Percentiles rank a stretch among this genome's conserved stretches.
Conservation (phyloP, 2,888 invertebrate species). For the Chymomyza amoena region DNA sequence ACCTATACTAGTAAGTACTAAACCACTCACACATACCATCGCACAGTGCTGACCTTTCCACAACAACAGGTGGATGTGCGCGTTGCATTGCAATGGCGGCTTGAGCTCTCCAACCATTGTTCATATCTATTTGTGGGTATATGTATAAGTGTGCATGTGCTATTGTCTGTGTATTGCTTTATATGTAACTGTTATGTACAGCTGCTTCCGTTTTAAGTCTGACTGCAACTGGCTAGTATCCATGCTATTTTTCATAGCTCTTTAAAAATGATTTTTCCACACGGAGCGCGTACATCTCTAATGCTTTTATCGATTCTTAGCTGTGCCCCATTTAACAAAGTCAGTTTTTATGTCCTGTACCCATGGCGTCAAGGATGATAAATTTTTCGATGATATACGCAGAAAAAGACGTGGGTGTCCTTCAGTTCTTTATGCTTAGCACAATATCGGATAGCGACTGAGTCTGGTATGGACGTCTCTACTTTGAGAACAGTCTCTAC, state of each 20-base stretch:
- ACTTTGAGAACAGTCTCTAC: too few species aligned
- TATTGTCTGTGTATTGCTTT: background rate
- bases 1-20: background rate
- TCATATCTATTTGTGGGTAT: background rate
- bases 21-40: background rate
- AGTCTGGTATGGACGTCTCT: too few species aligned
- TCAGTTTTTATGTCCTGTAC: too few species aligned
- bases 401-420: too few species aligned
- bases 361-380: too few species aligned
- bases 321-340: too few species aligned
- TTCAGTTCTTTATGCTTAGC: too few species aligned
- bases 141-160: background rate
- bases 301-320: too few species aligned
- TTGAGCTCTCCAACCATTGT: background rate
- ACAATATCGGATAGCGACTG: too few species aligned
- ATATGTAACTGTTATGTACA: background rate
- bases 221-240: background rate
- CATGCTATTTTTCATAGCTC: too few species aligned
- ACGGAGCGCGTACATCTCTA: background rate
- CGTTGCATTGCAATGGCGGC: background rate
- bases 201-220: background rate
- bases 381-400: too few species aligned
- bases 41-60: background rate
- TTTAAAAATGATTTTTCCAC: background rate
- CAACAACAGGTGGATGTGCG: constrained; percentile 51